Conservation (phyloP, 2,113 vertebrate genomes). For the Thunnus maccoyii region DNA sequence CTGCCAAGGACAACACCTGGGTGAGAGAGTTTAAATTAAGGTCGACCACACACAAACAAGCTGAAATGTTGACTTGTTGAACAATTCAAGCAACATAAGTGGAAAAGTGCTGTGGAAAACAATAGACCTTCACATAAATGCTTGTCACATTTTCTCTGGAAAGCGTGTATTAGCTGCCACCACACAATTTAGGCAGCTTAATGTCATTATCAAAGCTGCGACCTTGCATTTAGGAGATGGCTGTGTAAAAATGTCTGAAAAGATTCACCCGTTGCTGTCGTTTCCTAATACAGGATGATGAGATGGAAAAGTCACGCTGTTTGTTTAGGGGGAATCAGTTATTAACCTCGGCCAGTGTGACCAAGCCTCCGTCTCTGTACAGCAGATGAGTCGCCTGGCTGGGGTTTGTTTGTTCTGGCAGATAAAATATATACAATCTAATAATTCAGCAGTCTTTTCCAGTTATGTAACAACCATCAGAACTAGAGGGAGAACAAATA, state of each 20-base stretch:
- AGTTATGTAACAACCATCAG: constrained; percentile 69
- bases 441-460: constrained; percentile 65
- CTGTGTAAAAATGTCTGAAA: constrained; percentile 19
- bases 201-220: constrained; percentile 34
- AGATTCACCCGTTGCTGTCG: background rate
- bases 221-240: background rate
- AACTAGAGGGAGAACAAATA: constrained; percentile 58
- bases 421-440: constrained; percentile 48
- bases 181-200: constrained; percentile 22
- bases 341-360: constrained; percentile 25
- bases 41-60: constrained; percentile 26
- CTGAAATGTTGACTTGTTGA: background rate
- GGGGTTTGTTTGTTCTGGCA: constrained; percentile 66
- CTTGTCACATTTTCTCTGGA: constrained; percentile 17
- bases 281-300: constrained; percentile 40
- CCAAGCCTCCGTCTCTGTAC: constrained; percentile 38
- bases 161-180: constrained; percentile 36
- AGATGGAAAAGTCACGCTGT: constrained; percentile 64
- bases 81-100: constrained; percentile 10
- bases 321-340: constrained; percentile 29
- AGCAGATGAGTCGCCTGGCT: constrained; percentile 61
- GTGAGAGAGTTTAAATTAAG: constrained; percentile 9
- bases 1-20: background rate
- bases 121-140: constrained; percentile 14
- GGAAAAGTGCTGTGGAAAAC: constrained; percentile 2